A percentile compares a stretch with the other conserved stretches of the same genome.
Conservation (phyloP, 1,140 invertebrate genomes). For the Philotrypesis tridentata region DNA sequence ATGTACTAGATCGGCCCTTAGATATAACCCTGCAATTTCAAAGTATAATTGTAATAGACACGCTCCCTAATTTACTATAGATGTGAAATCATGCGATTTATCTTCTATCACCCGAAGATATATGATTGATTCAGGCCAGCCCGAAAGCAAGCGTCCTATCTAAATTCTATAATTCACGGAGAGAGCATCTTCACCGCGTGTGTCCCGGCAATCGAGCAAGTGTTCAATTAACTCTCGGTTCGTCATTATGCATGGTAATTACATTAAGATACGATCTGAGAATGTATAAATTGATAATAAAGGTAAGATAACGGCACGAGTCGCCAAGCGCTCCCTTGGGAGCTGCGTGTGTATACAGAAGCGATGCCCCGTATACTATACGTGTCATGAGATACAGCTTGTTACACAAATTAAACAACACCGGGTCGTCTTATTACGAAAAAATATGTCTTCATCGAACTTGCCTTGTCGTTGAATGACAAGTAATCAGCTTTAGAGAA, state of each 20-base stretch:
- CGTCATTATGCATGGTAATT: constrained; percentile 36
- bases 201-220: background rate
- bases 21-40: no score
- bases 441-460: no score
- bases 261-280: constrained; percentile 34
- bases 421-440: no score
- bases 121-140: background rate
- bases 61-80: background rate
- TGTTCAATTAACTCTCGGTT: constrained; percentile 16
- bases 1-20: no score
- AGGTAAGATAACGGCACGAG: background rate
- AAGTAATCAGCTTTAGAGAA: no score
- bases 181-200: background rate
- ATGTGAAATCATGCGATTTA: background rate
- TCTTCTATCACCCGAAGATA: background rate
- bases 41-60: background rate
- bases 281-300: constrained; percentile 46
- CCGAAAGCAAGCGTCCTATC: background rate
- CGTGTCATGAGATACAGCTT: no score
- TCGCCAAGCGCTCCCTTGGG: constrained; percentile 12
- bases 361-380: no score
- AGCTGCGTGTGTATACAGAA: background rate
- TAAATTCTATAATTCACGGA: background rate
- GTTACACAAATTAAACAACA: no score
- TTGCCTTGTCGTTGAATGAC: no score